Evolutionary conservation across 2,113 vertebrate species (phyloP).

Genomic region (Siniperca chuatsi): DNA sequence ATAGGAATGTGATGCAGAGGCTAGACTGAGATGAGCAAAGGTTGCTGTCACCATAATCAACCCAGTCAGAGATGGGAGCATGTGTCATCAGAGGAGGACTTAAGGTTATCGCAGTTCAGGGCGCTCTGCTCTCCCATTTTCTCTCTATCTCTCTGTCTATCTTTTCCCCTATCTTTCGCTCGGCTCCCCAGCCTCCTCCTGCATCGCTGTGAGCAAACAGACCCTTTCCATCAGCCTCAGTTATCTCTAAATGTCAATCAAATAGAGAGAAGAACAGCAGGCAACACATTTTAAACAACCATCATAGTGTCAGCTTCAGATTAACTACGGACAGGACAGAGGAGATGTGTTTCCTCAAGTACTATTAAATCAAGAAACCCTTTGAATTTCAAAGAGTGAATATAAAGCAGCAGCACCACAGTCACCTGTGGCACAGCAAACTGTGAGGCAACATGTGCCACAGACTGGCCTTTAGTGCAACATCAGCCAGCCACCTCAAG

Average conservation of each 20-base stretch:
- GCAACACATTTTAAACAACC: constrained; percentile 49
- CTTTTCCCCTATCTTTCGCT: constrained; percentile 20
- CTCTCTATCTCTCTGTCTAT: constrained; percentile 45
- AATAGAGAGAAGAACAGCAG: constrained; percentile 47
- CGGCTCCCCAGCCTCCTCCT: constrained; percentile 5
- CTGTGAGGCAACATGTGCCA: background rate
- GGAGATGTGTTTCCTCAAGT: background rate
- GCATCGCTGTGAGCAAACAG: constrained; percentile 43
- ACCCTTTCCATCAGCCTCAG: constrained; percentile 50
- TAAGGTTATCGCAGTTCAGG: constrained; percentile 59
- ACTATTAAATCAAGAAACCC: constrained; percentile 1
- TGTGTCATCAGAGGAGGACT: constrained; percentile 64
- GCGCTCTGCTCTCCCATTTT: constrained; percentile 46
- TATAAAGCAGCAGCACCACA: constrained; percentile 4
- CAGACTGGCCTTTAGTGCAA: background rate
- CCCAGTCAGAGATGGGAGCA: constrained; percentile 48
- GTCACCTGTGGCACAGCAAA: background rate
- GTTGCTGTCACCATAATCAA: constrained; percentile 57
- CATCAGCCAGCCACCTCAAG: constrained; percentile 23
- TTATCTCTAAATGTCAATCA: constrained; percentile 68
- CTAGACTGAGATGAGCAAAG: constrained; percentile 37
- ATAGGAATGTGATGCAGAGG: constrained; percentile 31
- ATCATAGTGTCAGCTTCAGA: constrained; percentile 26
- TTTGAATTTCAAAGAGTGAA: constrained; percentile 18
- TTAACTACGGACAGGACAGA: constrained; percentile 3